A percentile compares a stretch with the other conserved stretches of the same genome.
phyloP scores from a whole-genome alignment of 2,113 vertebrate species.

The Eonycteris spelaea region DNA sequence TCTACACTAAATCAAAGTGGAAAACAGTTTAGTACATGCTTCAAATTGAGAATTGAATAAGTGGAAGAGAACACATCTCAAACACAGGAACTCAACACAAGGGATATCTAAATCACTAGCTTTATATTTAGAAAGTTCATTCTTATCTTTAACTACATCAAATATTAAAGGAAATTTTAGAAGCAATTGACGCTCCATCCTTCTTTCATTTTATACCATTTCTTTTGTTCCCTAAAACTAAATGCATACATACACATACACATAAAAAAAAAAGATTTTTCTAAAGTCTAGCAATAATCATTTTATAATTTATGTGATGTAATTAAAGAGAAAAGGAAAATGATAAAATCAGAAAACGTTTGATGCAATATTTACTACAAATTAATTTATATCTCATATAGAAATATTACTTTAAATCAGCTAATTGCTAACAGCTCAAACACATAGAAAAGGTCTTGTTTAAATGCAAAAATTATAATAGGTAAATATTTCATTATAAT shows the following conservation, averaged over 20 bases:
- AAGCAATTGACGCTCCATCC: neutral
- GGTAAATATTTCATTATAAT: neutral
- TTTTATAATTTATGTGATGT: neutral
- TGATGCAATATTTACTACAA: neutral
- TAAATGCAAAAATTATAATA: neutral
- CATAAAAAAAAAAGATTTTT: neutral
- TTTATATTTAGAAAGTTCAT: constrained; percentile 23
- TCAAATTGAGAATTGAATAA: neutral
- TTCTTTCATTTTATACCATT: neutral
- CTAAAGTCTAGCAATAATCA: neutral
- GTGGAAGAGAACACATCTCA: neutral
- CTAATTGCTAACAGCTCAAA: neutral
- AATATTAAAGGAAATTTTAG: neutral
- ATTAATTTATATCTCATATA: neutral
- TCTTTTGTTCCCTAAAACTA: neutral
- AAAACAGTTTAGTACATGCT: neutral
- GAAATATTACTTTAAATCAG: neutral
- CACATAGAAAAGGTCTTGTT: neutral
- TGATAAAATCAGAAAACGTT: neutral
- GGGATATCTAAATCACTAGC: neutral
- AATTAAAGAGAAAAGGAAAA: constrained; percentile 27
- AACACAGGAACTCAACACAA: neutral
- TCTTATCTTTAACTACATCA: neutral
- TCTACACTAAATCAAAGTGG: neutral
- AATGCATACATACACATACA: neutral